Evolutionary conservation across 2,113 vertebrate species (phyloP).

Genomic region (Telmatochromis brachygnathus): DNA sequence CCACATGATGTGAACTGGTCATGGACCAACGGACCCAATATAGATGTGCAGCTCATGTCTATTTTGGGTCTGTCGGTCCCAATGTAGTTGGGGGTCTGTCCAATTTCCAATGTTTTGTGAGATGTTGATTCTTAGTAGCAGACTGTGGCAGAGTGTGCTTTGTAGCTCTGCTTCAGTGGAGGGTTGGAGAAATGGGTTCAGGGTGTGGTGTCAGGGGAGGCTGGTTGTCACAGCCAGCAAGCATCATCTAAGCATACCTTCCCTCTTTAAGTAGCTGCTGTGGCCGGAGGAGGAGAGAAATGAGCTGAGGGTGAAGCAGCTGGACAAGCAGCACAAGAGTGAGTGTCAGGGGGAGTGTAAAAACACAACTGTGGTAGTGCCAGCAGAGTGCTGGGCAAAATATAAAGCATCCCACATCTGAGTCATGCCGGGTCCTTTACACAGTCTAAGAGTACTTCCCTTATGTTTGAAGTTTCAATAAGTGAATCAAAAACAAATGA

Average conservation of each 20-base stretch:
- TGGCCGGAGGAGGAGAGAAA: not conserved
- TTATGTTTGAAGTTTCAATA: not conserved
- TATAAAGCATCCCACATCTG: not conserved
- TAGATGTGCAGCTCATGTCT: not conserved
- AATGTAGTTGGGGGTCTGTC: accelerated
- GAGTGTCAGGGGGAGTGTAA: not conserved
- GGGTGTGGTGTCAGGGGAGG: not conserved
- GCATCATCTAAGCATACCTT: not conserved
- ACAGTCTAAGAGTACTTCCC: not conserved
- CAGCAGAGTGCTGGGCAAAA: not conserved
- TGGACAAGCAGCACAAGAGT: not conserved
- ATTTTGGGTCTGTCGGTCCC: accelerated
- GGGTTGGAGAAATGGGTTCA: not conserved
- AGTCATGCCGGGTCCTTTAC: not conserved
- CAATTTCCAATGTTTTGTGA: not conserved
- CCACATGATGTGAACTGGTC: not conserved
- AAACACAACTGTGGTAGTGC: not conserved
- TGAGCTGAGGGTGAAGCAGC: not conserved
- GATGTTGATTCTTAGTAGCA: not conserved
- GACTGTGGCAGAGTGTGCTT: not conserved
- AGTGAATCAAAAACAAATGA: not conserved
- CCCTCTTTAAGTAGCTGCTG: not conserved
- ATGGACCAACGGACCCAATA: not conserved
- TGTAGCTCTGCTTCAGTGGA: not conserved
- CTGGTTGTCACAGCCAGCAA: not conserved